Conservation (phyloP, 2,888 invertebrate species). For the Clostera curtula region DNA sequence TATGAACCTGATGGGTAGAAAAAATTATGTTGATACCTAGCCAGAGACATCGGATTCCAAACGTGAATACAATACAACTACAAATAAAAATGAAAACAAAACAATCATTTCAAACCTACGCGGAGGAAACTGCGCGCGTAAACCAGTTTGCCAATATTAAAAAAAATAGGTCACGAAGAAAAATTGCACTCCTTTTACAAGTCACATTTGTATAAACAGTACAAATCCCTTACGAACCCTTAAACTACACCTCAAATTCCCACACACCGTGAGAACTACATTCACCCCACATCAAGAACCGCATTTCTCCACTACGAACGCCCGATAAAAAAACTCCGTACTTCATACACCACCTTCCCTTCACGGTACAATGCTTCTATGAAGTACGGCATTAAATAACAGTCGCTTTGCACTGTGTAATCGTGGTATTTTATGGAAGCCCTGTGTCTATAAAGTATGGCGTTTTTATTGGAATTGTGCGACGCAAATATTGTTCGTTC, state of each 20-base stretch:
- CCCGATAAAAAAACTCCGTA: slow-evolving; percentile 34
- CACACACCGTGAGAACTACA: slow-evolving; percentile 66
- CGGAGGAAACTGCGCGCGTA: too few relatives aligned
- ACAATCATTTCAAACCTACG: too few relatives aligned
- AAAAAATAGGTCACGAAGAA: too few relatives aligned
- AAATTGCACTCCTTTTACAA: too few relatives aligned
- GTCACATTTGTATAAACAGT: too few relatives aligned
- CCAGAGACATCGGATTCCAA: too few relatives aligned
- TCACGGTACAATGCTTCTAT: slow-evolving; percentile 37
- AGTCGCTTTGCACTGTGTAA: slow-evolving; percentile 23
- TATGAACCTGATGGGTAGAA: too few relatives aligned
- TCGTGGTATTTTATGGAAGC: slow-evolving; percentile 41
- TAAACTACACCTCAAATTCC: slow-evolving; percentile 70
- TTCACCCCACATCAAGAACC: slow-evolving; percentile 51
- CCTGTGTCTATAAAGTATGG: slow-evolving; percentile 37
- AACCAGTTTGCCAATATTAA: too few relatives aligned
- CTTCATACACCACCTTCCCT: slow-evolving; percentile 41
- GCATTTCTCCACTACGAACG: slow-evolving; percentile 29
- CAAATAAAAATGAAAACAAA: too few relatives aligned
- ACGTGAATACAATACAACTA: too few relatives aligned
- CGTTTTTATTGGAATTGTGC: slow-evolving; percentile 23
- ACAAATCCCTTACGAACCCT: slow-evolving; percentile 35
- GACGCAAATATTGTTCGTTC: slow-evolving; percentile 25
- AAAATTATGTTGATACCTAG: too few relatives aligned
- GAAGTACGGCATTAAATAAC: slow-evolving; percentile 33